Evolutionary conservation across 2,113 vertebrate species (phyloP).

Genomic region (Saguinus midas): DNA sequence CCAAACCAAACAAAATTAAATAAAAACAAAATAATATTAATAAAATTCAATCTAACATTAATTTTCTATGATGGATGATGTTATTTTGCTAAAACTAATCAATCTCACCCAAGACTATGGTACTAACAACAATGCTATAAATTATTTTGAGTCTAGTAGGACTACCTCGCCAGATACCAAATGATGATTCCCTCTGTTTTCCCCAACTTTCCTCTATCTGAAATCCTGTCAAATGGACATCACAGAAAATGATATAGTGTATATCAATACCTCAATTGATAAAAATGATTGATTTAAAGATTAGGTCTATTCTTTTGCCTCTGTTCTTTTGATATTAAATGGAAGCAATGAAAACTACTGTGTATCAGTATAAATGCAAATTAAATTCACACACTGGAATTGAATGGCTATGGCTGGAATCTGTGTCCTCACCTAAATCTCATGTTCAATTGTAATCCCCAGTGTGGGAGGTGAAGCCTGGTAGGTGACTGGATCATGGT

Average conservation of each 20-base stretch:
- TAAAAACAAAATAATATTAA: constrained; percentile 11
- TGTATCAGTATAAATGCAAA: not conserved
- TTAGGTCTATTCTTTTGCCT: not conserved
- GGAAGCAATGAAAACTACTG: not conserved
- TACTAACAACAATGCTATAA: not conserved
- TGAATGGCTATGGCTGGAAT: not conserved
- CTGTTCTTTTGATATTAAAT: not conserved
- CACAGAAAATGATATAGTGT: not conserved
- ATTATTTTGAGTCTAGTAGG: not conserved
- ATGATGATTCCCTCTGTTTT: not conserved
- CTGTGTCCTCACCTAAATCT: too few relatives aligned
- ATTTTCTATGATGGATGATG: not conserved
- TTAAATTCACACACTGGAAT: not conserved
- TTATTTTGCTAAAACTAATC: not conserved
- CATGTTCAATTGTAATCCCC: too few relatives aligned
- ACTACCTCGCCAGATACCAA: not conserved
- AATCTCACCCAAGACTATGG: not conserved
- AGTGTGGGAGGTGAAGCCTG: too few relatives aligned
- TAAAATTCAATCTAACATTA: not conserved
- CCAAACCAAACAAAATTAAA: not conserved
- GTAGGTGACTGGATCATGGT: too few relatives aligned
- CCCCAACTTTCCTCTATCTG: not conserved
- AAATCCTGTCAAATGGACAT: not conserved
- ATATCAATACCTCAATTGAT: not conserved
- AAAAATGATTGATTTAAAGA: not conserved